A percentile compares a stretch with the other conserved stretches of the same genome.
These are phyloP conservation scores for Lasius platythorax DNA, from an alignment of 2,888 invertebrate genomes.

Conservation along the genomic window DNA sequence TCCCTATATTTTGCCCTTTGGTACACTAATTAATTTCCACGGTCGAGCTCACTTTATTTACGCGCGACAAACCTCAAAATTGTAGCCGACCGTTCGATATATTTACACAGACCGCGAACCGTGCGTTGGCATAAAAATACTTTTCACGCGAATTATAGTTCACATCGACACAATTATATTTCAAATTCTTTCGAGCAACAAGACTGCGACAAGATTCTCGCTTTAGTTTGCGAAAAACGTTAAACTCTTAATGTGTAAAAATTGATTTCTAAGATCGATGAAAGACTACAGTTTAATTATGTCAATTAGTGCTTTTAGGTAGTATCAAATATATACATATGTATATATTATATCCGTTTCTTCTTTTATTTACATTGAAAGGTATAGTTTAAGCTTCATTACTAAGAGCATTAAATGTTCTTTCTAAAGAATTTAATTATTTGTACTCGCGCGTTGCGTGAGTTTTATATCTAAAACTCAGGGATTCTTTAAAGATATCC, in stretches of 20 bases:
- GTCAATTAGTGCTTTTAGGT: neutral
- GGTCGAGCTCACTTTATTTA: slow-evolving; percentile 76
- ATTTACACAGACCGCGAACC: slow-evolving; percentile 68
- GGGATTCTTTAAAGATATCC: slow-evolving; percentile 5
- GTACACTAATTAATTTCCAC: slow-evolving; percentile 78
- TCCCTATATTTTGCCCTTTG: slow-evolving; percentile 73
- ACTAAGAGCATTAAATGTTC: neutral
- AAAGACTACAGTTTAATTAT: neutral
- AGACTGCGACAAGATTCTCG: neutral
- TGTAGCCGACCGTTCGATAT: slow-evolving; percentile 65
- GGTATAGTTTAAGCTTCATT: neutral
- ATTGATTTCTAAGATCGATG: neutral
- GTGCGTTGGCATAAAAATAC: slow-evolving; percentile 66
- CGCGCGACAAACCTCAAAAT: slow-evolving; percentile 77
- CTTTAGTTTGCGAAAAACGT: neutral
- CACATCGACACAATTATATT: slow-evolving; percentile 27
- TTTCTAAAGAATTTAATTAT: slow-evolving; percentile 3
- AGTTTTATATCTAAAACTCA: neutral
- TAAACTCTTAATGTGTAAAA: neutral
- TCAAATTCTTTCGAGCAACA: neutral
- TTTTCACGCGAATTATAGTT: slow-evolving; percentile 37
- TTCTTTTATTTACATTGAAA: slow-evolving; percentile 1
- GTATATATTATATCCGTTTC: neutral
- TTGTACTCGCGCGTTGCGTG: neutral
- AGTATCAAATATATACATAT: too few species aligned